These are phyloP conservation scores for Crocodylus rhombifer DNA, from an alignment of 2,797 vertebrate genomes.

Conservation along the genomic window DNA sequence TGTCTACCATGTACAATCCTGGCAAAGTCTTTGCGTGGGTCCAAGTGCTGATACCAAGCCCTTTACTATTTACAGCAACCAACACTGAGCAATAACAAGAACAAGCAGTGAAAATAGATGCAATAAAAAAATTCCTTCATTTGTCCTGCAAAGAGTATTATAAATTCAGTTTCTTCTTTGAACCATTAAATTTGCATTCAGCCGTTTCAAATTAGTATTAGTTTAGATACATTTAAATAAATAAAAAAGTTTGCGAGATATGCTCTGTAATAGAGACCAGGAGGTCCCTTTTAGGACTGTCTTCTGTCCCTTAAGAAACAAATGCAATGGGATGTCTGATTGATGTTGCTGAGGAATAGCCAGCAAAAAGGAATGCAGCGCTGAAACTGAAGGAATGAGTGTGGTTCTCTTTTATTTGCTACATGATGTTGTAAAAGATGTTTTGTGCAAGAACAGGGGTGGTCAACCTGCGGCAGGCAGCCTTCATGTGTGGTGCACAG, in stretches of 20 bases:
- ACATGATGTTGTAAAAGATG: neutral
- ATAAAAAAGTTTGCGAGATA: neutral
- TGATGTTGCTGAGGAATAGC: neutral
- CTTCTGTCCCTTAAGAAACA: neutral
- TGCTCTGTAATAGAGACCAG: neutral
- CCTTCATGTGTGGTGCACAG: no score
- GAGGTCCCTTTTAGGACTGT: neutral
- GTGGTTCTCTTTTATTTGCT: neutral
- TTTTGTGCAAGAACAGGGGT: neutral
- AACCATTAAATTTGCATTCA: neutral
- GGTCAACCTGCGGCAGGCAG: no score
- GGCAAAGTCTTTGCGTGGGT: accelerated
- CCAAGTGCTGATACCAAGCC: neutral
- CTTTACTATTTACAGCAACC: neutral
- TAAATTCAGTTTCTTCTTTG: neutral
- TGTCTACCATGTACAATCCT: accelerated
- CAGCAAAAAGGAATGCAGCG: neutral
- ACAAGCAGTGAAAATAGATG: accelerated
- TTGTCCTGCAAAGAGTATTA: accelerated
- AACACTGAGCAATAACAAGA: neutral
- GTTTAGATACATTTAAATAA: neutral
- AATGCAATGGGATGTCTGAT: neutral
- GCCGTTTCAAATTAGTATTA: neutral
- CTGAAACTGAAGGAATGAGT: neutral
- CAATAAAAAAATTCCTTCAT: neutral